Evolutionary conservation across 2,113 vertebrate species (phyloP).

Genomic region (Scartelaos histophorus): DNA sequence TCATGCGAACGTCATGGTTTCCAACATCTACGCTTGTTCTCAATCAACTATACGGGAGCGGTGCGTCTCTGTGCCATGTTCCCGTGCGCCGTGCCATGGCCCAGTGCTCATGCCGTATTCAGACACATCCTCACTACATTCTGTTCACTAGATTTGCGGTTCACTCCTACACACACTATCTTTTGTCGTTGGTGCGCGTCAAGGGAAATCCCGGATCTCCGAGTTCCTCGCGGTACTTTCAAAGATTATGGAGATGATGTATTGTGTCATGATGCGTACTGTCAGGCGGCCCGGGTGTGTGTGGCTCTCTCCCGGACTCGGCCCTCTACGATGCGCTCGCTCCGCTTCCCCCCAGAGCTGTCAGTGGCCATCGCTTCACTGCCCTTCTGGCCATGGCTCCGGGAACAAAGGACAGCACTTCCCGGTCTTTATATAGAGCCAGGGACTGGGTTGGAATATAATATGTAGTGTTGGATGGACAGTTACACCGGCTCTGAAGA

Average conservation of each 20-base stretch:
- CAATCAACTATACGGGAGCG: slow-evolving; percentile 15
- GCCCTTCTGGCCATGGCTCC: slow-evolving; percentile 10
- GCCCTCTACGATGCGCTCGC: slow-evolving; percentile 18
- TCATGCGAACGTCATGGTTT: slow-evolving; percentile 48
- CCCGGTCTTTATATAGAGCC: not conserved
- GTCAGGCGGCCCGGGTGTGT: not conserved
- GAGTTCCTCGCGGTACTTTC: slow-evolving; percentile 7
- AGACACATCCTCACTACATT: slow-evolving; percentile 17
- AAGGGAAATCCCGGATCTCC: not conserved
- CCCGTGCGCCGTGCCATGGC: slow-evolving; percentile 35
- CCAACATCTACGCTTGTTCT: not conserved
- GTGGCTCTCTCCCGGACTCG: slow-evolving; percentile 3
- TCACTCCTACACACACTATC: slow-evolving; percentile 28
- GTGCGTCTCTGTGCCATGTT: slow-evolving; percentile 36
- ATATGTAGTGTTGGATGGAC: slow-evolving; percentile 4
- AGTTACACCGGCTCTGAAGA: slow-evolving; percentile 3
- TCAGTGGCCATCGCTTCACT: slow-evolving; percentile 18
- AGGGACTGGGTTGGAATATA: slow-evolving; percentile 1
- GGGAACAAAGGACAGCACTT: not conserved
- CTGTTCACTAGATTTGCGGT: slow-evolving; percentile 20
- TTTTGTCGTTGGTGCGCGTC: slow-evolving; percentile 30
- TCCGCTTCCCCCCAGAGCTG: slow-evolving; percentile 13
- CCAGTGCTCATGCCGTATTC: slow-evolving; percentile 21
- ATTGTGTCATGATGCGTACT: slow-evolving; percentile 38
- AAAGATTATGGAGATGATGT: slow-evolving; percentile 42